Conservation (phyloP, 2,888 invertebrate species). For the Toxonevra muliebris region DNA sequence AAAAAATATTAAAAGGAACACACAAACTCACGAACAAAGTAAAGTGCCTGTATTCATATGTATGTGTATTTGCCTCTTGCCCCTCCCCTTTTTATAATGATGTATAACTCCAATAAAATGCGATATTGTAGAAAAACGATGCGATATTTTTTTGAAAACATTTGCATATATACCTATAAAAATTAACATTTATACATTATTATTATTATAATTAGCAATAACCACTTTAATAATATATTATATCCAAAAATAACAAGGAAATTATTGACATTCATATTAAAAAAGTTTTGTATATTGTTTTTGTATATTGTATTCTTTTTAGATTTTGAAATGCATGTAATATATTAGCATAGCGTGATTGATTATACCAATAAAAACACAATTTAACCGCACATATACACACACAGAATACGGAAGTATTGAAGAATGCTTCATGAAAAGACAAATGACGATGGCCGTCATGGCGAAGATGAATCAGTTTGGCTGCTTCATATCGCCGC, state of each 20-base stretch:
- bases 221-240: background rate
- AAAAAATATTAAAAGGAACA: constrained; percentile 19
- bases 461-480: too few species aligned
- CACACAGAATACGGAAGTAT: too few species aligned
- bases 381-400: constrained; percentile 5
- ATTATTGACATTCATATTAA: constrained; percentile 18
- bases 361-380: constrained; percentile 24
- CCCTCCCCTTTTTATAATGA: constrained; percentile 6
- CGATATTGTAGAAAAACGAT: constrained; percentile 1
- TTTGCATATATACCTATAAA: constrained; percentile 16
- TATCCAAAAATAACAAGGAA: constrained; percentile 12
- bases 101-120: background rate
- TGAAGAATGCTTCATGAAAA: too few species aligned
- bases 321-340: constrained; percentile 26
- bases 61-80: background rate
- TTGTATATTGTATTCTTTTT: constrained; percentile 12
- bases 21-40: too few species aligned
- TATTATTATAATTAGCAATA: too few species aligned
- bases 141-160: constrained; percentile 31
- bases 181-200: background rate
- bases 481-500: constrained; percentile 33
- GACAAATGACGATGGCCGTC: too few species aligned
- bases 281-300: constrained; percentile 11
- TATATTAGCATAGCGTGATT: constrained; percentile 16
- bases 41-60: constrained; percentile 30